Evolutionary conservation across 1,140 invertebrate species (phyloP), one percentile per base, ranked within the genome.

Genomic region (Tribolium castaneum): DNA sequence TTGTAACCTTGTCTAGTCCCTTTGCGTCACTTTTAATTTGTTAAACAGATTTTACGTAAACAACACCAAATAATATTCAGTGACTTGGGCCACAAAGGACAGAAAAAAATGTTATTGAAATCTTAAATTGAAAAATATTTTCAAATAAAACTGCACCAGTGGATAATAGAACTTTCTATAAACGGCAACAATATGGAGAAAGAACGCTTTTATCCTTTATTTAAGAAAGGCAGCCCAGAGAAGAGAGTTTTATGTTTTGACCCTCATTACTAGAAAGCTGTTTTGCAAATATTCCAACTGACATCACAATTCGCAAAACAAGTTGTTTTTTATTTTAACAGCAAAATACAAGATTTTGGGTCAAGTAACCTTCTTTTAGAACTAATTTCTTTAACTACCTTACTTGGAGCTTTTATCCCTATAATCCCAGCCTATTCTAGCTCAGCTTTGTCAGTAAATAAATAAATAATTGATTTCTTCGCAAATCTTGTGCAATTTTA

Each of bases 221-320:
- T 50, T 45, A 45, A 4, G 13, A 52, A 52, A 52, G 12, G 12
- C 12, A n/a, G 12, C 3, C 51, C n/a, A n/a, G 49, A 52, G 51
- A 59, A 66, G 59, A 66, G 30, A 66, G 59, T 66, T 45, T 66
- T 66, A 66, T 66, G 59, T 13, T 30, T 35, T 66, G 59, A 66
- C 59, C 59, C 59, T 66, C 59, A 66, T 66, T 66, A 66, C 25
- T 35, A 35, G 59, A 66, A 66, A 66, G 59, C 59, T 59, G 54
- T 25, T 66, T 35, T 25, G 59, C 45, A 66, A 66, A 66, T 66
- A 66, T 30, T 66, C 34, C 25, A 66, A n/a, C 30, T 34, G 59
- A 66, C 19, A 19, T 59, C 22, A 59, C 25, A 12, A 66, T 35
- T 34, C 12, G 30, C 30, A 66, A 66, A 66, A 66, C n/a, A 45